These are phyloP conservation scores for Choloepus hoffmanni DNA, from an alignment of 2,113 vertebrate species.

Conservation along the genomic window DNA sequence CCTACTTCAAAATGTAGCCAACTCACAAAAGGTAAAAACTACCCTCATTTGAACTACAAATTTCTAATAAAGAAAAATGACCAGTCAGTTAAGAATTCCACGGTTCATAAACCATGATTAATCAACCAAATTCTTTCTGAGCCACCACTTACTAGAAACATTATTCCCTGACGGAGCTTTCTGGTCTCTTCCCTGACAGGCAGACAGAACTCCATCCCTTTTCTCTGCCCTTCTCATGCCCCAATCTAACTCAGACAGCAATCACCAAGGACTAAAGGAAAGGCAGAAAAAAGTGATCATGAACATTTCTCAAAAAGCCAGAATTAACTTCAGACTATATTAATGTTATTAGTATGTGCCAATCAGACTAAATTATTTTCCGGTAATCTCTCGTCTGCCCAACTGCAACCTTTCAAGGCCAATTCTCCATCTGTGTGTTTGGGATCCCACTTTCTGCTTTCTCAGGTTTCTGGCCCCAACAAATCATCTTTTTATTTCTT, in stretches of 20 bases:
- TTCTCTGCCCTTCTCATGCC: background rate
- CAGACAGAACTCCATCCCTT: slow-evolving; percentile 6
- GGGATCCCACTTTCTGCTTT: background rate
- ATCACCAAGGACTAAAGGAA: background rate
- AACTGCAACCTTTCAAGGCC: background rate
- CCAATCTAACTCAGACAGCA: slow-evolving; percentile 10
- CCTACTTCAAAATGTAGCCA: slow-evolving; percentile 26
- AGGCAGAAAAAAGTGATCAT: background rate
- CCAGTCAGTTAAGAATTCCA: background rate
- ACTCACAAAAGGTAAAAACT: slow-evolving; percentile 35
- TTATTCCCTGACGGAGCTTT: background rate
- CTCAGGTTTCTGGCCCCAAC: background rate
- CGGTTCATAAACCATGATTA: background rate
- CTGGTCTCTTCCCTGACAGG: background rate
- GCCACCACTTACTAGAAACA: slow-evolving; percentile 36
- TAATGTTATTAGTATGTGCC: background rate
- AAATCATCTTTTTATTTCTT: background rate
- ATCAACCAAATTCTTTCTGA: slow-evolving; percentile 9
- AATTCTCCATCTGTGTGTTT: background rate
- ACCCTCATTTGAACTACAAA: slow-evolving; percentile 4
- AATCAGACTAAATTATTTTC: slow-evolving; percentile 4
- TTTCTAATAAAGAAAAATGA: slow-evolving; percentile 54
- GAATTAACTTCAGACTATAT: slow-evolving; percentile 29
- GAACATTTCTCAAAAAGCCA: background rate
- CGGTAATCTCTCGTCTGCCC: slow-evolving; percentile 27